phyloP scores from a whole-genome alignment of 2,888 invertebrate genomes.

The Rhagonycha fulva region DNA sequence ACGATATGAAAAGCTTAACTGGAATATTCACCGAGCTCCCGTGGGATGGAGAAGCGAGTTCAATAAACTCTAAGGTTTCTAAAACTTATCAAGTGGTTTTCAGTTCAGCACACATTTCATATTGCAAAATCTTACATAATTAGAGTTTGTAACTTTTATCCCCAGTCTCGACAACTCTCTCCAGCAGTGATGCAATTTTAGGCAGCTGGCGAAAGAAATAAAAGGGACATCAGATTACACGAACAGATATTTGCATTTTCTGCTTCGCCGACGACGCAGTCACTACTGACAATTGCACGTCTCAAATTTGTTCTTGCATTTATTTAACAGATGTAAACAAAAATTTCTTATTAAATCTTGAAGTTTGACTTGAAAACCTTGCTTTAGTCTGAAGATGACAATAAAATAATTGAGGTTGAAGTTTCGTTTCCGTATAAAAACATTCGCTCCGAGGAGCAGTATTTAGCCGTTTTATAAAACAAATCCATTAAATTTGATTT shows the following conservation, averaged over 20 bases:
- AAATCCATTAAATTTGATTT: background rate
- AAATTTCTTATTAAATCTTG: background rate
- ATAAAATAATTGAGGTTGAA: background rate
- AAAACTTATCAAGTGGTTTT: slow-evolving; percentile 16
- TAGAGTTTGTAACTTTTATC: slow-evolving; percentile 14
- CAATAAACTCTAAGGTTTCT: slow-evolving; percentile 9
- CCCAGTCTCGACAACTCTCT: background rate
- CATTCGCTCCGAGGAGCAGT: background rate
- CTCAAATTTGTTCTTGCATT: slow-evolving; percentile 6
- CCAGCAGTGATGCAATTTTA: slow-evolving; percentile 2
- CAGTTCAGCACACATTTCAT: slow-evolving; percentile 10
- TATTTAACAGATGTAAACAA: slow-evolving; percentile 9
- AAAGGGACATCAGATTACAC: slow-evolving; percentile 1
- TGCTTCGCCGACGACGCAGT: background rate
- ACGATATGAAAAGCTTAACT: slow-evolving; percentile 4
- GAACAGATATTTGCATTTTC: slow-evolving; percentile 14
- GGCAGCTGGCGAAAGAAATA: slow-evolving; percentile 3
- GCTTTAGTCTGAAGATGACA: background rate
- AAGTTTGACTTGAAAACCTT: background rate
- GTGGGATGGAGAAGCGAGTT: background rate
- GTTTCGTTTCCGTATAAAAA: background rate
- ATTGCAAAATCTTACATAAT: slow-evolving; percentile 10
- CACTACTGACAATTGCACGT: slow-evolving; percentile 4
- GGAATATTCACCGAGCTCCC: background rate
- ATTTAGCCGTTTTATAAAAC: too few relatives aligned